Evolutionary conservation across 2,888 invertebrate species (phyloP), one percentile per base, ranked within the genome.

Genomic region (Tillus elongatus): DNA sequence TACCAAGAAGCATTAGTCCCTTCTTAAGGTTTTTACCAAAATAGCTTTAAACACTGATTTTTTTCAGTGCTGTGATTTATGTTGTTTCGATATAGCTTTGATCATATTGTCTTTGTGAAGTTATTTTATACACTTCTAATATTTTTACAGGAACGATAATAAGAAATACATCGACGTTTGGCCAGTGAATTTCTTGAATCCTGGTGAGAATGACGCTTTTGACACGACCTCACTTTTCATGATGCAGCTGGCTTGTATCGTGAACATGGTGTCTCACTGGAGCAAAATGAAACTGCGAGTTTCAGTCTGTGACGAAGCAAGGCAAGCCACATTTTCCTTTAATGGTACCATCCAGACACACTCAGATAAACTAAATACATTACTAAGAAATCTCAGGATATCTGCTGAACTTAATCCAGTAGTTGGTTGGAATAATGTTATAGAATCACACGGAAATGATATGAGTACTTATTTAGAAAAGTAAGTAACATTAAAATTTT

Each of bases 241-340:
- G 74, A 80, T 98, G 63, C 98, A 98, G 57, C 68, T 98, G 45
- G 92, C 96, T 0, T 96, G 96, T 50, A 95, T 98, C 35, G 79
- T 93, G 36, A 84, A 89, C 51, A 93, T 93, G 77, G 82, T 90
- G 13, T 76, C 84, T 8, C 77, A 82, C 44, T 95, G 93, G 93
- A 88, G 86, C 54, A 79, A 80, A 49, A 67, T 88, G 49, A 75
- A 78, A n/a, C 71, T 98, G 38, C 71, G 98, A 16, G 82, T 93
- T 32, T 90, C 90, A 60, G 73, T 91, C 38, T 88, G 92, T 49
- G 85, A 82, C 37, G 60, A 61, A 47, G 52, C 56, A 0, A 46
- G 53, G 31, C 58, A 56, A 8, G 54, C 56, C 27, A 54, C 57
- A 4, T 65, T 64, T 41, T 53, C 55, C 37, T 39, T 59, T 14